Conservation (phyloP, 2,113 vertebrate species). For the Cervus canadensis region DNA sequence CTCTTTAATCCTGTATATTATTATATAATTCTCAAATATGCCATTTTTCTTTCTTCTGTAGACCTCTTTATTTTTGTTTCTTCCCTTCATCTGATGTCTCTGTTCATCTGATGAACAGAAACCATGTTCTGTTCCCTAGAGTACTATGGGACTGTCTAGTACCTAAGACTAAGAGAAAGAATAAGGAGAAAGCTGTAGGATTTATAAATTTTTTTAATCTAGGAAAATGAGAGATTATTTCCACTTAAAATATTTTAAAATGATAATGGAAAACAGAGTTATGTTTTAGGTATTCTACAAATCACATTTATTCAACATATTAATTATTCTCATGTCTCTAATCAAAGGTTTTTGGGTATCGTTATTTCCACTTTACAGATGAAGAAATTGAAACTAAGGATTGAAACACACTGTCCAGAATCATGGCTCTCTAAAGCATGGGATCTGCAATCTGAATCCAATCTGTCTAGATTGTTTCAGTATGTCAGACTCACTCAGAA, state of each 20-base stretch:
- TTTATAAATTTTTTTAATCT: not conserved
- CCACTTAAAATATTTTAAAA: not conserved
- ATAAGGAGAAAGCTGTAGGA: not conserved
- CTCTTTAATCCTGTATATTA: not conserved
- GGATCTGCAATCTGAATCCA: not conserved
- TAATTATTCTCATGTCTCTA: not conserved
- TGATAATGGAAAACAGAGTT: not conserved
- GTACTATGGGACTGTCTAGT: not conserved
- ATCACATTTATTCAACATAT: not conserved
- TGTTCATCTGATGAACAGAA: not conserved
- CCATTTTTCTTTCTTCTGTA: not conserved
- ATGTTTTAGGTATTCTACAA: not conserved
- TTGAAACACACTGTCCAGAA: not conserved
- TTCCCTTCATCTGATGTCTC: not conserved
- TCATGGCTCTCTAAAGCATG: not conserved
- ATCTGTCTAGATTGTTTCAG: not conserved
- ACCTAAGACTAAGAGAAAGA: not conserved
- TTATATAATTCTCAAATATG: not conserved
- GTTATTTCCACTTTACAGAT: not conserved
- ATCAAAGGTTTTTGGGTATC: not conserved
- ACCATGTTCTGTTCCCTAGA: not conserved
- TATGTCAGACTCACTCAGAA: not conserved
- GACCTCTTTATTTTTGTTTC: not conserved
- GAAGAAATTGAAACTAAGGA: not conserved
- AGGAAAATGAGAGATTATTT: not conserved